These are phyloP conservation scores for Numida meleagris DNA, from an alignment of 2,113 vertebrate species.

Conservation along the genomic window DNA sequence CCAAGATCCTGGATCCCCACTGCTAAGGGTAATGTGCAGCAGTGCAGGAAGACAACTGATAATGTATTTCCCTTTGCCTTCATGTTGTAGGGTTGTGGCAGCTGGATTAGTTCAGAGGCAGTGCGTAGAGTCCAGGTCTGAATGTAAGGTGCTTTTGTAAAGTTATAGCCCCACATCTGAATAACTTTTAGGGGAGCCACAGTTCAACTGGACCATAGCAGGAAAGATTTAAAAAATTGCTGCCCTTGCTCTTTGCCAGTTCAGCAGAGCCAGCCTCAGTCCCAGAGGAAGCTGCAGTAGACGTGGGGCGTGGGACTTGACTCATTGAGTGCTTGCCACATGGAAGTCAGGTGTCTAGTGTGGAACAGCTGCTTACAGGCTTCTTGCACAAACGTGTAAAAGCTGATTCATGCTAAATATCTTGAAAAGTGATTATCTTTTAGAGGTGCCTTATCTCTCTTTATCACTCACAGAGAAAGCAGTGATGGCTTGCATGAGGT, in stretches of 20 bases:
- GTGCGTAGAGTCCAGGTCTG: neutral
- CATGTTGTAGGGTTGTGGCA: neutral
- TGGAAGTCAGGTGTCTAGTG: neutral
- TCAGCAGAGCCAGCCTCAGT: neutral
- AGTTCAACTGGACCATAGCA: neutral
- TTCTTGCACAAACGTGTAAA: neutral
- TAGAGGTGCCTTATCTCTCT: neutral
- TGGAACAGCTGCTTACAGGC: neutral
- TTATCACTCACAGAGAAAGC: neutral
- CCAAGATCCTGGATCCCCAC: slow-evolving; percentile 12
- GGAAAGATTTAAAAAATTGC: neutral
- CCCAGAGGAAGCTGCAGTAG: neutral
- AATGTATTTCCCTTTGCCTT: neutral
- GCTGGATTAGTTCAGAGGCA: neutral
- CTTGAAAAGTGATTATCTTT: neutral
- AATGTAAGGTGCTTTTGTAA: neutral
- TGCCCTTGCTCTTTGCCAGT: neutral
- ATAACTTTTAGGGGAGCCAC: neutral
- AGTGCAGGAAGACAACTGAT: neutral
- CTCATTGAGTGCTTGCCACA: fast-evolving
- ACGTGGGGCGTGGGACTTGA: fast-evolving
- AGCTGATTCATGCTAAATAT: neutral
- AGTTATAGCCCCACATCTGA: neutral
- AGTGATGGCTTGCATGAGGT: neutral
- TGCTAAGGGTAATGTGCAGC: slow-evolving; percentile 13